Evolutionary conservation across 2,888 invertebrate genomes (phyloP).

Genomic region (Synanthedon andrenaeformis): DNA sequence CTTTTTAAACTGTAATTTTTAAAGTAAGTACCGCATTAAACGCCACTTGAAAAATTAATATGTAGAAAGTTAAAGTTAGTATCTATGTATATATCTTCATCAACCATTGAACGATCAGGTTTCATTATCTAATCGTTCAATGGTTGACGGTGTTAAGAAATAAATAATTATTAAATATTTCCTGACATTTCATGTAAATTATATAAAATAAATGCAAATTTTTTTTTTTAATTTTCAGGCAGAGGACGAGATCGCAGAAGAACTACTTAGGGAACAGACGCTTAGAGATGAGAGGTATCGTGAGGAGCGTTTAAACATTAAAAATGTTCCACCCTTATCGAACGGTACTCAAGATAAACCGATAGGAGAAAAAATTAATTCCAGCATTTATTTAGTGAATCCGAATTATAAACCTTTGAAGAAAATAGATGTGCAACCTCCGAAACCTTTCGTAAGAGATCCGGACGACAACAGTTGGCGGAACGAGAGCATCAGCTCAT

Average conservation of each 20-base stretch:
- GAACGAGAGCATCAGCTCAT: constrained; percentile 57
- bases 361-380: constrained; percentile 23
- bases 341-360: constrained; percentile 24
- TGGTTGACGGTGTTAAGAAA: no score
- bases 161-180: no score
- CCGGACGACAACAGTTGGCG: constrained; percentile 64
- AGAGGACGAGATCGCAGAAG: constrained; percentile 48
- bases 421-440: constrained; percentile 48
- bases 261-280: constrained; percentile 37
- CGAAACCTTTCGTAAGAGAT: constrained; percentile 42
- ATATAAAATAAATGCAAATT: neutral
- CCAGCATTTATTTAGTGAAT: constrained; percentile 35
- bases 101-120: no score
- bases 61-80: no score
- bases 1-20: no score
- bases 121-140: no score
- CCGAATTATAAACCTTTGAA: constrained; percentile 54
- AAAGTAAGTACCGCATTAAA: no score
- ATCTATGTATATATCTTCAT: no score
- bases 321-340: neutral
- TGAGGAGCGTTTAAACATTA: neutral
- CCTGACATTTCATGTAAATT: neutral
- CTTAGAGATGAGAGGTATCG: constrained; percentile 18
- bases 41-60: no score
- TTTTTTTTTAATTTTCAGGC: constrained; percentile 27